Percentiles rank a stretch among this genome's conserved stretches.
Conservation (phyloP, 2,113 vertebrate species). For the Octodon degus region DNA sequence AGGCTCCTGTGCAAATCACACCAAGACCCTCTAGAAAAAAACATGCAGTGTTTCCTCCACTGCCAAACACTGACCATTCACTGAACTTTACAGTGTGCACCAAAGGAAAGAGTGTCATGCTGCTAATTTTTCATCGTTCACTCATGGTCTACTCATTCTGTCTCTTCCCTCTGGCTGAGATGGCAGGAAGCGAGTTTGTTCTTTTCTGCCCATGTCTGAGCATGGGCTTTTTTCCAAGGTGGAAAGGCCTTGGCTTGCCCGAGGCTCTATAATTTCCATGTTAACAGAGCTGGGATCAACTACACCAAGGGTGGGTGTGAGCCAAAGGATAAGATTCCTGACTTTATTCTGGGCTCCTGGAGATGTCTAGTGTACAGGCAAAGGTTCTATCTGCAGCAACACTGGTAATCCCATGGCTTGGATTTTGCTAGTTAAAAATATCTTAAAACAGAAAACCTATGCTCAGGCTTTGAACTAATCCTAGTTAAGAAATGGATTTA, state of each 20-base stretch:
- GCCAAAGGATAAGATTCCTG: neutral
- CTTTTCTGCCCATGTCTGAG: neutral
- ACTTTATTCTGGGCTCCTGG: neutral
- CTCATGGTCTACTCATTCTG: neutral
- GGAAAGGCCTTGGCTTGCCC: neutral
- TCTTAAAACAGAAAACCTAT: neutral
- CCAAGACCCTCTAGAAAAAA: neutral
- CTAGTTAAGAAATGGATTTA: neutral
- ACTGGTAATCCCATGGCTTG: neutral
- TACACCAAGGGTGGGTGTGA: neutral
- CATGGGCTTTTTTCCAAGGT: neutral
- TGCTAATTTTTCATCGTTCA: neutral
- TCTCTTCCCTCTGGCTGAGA: neutral
- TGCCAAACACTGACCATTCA: constrained; percentile 7
- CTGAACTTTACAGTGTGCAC: neutral
- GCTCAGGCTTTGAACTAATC: neutral
- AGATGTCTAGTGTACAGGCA: neutral
- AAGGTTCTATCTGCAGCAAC: neutral
- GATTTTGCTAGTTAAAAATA: neutral
- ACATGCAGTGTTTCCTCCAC: neutral
- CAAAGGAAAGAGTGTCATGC: neutral
- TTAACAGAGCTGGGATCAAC: neutral
- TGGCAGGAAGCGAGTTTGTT: neutral
- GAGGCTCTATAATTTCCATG: too few species aligned
- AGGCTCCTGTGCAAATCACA: neutral